phyloP scores from a whole-genome alignment of 2,797 vertebrate species.

The Danio aesculapii region DNA sequence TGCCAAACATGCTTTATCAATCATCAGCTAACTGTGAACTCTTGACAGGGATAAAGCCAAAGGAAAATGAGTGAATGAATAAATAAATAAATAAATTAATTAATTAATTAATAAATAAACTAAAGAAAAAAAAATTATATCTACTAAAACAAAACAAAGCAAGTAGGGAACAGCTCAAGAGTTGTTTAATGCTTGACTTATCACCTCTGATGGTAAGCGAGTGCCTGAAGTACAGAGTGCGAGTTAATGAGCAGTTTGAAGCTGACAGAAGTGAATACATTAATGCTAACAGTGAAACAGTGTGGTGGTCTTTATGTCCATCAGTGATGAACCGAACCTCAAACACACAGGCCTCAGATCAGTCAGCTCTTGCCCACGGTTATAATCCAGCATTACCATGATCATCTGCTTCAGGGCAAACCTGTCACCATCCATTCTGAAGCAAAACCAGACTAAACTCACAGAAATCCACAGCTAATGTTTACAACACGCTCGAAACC shows the following conservation, averaged over 20 bases:
- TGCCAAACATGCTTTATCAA: too few species aligned
- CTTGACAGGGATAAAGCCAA: too few species aligned
- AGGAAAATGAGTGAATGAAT: too few species aligned
- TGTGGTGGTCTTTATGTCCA: neutral
- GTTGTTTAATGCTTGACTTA: neutral
- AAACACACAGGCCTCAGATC: slow-evolving; percentile 22
- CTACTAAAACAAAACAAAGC: neutral
- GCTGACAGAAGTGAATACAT: slow-evolving; percentile 12
- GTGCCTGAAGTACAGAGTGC: neutral
- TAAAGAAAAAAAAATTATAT: too few species aligned
- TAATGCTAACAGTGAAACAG: neutral
- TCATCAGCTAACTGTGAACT: too few species aligned
- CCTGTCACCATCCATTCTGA: slow-evolving; percentile 20
- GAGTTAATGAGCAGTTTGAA: slow-evolving; percentile 32
- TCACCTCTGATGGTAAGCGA: slow-evolving; percentile 14
- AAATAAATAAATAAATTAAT: too few species aligned
- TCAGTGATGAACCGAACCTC: neutral
- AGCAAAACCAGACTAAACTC: slow-evolving; percentile 3
- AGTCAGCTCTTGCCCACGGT: slow-evolving; percentile 7
- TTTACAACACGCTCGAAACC: neutral
- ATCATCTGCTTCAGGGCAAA: slow-evolving; percentile 13
- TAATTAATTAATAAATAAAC: too few species aligned
- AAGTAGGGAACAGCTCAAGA: neutral
- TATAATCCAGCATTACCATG: slow-evolving; percentile 7
- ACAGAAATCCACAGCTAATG: neutral